Evolutionary conservation across 2,113 vertebrate genomes (phyloP), one percentile per base, ranked within the genome.

Genomic region (Hoplias malabaricus): DNA sequence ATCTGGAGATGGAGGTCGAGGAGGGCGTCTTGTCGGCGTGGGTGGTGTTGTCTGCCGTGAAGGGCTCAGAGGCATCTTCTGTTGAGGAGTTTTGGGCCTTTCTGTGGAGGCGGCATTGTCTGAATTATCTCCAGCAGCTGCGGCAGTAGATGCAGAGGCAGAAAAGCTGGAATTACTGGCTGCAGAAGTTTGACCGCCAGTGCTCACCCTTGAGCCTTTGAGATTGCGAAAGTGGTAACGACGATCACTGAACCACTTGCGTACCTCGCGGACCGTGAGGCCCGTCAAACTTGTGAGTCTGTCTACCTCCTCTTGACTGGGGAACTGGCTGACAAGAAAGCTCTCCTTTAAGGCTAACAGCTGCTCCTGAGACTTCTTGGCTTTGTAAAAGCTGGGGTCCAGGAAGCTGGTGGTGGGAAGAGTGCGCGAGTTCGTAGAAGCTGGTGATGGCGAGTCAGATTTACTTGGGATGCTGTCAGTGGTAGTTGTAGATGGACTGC

Each of bases 211-310:
- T 23, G 93, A 63, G 0, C 96, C 93, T 83, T 95, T 94, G 40
- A 96, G 89, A 12, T 98, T 98, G 76, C 96, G 92, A 79, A 93
- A 98, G 85, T 99, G 96, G 90, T 99, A 99, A 27, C 98, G 90
- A 19, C 96, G 93, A 68, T 99, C 98, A 0, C 98, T 99, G 90
- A 99, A 99, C 98, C 98, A 99, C 78, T 99, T 99, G 21, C 98
- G 94, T 11, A 99, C 96, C 83, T 99, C 97, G 69, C 96, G 94
- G 34, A 95, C 95, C 0, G 93, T 93, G 40, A 99, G 92, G 16
- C 96, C 95, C 0, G 97, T 99, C 67, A 96, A 89, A 77, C 93
- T 89, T 21, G 96, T 94, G 75, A 99, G 94, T 27, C 95, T 92
- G 59, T 97, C 96, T 0, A 99, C 96, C 84, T 99, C 97, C 0